Evolutionary conservation across 1,140 invertebrate species (phyloP).

Genomic region (Drosophila elegans): DNA sequence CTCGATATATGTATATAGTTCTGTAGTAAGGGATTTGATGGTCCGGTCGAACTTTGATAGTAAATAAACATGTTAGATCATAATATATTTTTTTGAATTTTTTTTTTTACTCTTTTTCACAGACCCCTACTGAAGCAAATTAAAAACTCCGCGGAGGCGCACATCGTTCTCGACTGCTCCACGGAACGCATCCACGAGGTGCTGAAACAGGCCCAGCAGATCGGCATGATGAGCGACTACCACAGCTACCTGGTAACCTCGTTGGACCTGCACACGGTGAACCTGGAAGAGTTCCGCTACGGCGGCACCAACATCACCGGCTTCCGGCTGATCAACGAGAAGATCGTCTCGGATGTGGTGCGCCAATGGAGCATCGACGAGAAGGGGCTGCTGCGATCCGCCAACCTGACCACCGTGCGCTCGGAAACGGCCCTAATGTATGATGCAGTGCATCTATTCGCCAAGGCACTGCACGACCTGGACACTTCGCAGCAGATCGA

Average conservation of each 20-base stretch:
- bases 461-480: constrained; percentile 95
- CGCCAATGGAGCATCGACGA: constrained; percentile 88
- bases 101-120: constrained; percentile 12
- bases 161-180: constrained; percentile 96
- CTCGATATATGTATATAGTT: too few species aligned
- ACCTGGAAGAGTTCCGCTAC: constrained; percentile 96
- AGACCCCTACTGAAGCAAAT: constrained; percentile 96
- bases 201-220: constrained; percentile 96
- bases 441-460: constrained; percentile 97
- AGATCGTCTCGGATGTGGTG: constrained; percentile 89
- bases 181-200: constrained; percentile 93
- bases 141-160: constrained; percentile 94
- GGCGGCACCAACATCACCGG: constrained; percentile 97
- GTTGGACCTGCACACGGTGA: constrained; percentile 94
- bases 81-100: too few species aligned
- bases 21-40: too few species aligned
- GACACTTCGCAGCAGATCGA: constrained; percentile 96
- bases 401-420: constrained; percentile 86
- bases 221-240: constrained; percentile 97
- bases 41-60: too few species aligned
- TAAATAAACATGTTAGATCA: too few species aligned
- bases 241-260: constrained; percentile 96
- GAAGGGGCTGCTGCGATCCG: constrained; percentile 73
- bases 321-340: constrained; percentile 88
- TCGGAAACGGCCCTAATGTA: constrained; percentile 98